Base-by-base conservation (phyloP, 1,140 invertebrate species). In the Nebria ingens region DNA sequence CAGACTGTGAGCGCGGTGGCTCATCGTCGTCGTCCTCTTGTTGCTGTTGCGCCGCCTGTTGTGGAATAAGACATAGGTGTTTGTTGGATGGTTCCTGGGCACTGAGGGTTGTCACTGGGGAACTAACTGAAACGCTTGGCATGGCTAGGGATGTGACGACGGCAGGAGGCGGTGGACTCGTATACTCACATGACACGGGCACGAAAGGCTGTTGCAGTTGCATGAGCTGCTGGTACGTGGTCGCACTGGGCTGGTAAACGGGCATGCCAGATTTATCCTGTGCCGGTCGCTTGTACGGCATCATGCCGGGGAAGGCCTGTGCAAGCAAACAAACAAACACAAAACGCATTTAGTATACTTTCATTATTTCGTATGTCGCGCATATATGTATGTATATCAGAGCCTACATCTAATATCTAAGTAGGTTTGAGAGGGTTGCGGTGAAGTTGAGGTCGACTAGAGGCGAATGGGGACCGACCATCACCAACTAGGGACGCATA, bases 171-270 rank as follows among this genome's bases (percentile, higher is more conserved):
- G 72, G 76, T 76, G 76, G 76, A 75, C 74, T 75, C 75, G 80
- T 81, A 82, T 89, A 89, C 87, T 90, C 86, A 90, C 87, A 90
- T 88, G 86, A 89, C 76, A 90, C 86, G 81, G 87, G 86, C 79
- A 90, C 86, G 79, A 88, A 90, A 68, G 90, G 90, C 83, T 94
- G 91, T 77, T 91, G 88, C 62, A 91, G 77, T 79, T 91, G 91
- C 89, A 96, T 93, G 73, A 95, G 80, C 77, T 91, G 91, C 75
- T 96, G 92, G 78, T 95, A 95, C 65, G 90, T 89, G 63, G 87
- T 88, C 66, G 85, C 85, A 69, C 80, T 82, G 64, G 91, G 91
- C 75, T 95, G 92, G 79, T 95, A 97, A 64, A 97, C 89, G 62
- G 93, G 92, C 71, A 96, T 82, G 63, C 92, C 93, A 69, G 89